Conservation (phyloP, 2,888 invertebrate species). For the Mythimna vitellina region DNA sequence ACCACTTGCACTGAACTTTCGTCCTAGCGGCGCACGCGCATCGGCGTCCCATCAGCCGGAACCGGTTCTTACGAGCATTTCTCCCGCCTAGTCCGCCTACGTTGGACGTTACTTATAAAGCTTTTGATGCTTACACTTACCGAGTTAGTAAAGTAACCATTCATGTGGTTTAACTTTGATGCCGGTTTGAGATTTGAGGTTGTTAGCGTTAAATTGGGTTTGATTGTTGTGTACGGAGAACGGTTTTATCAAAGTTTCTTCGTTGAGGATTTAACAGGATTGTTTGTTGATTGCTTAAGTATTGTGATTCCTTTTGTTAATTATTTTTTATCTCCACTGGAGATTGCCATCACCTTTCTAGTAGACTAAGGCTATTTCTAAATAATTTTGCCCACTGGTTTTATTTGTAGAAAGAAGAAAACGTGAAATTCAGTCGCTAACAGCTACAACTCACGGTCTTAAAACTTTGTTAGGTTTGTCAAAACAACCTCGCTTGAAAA, state of each 20-base stretch:
- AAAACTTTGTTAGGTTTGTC: background rate
- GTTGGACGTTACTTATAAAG: conserved; percentile 63
- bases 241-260: conserved; percentile 20
- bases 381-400: too few species aligned
- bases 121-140: conserved; percentile 54
- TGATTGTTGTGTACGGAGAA: conserved; percentile 34
- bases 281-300: conserved; percentile 1
- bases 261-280: conserved; percentile 12
- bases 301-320: background rate
- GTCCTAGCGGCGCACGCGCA: conserved; percentile 64
- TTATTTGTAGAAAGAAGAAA: background rate
- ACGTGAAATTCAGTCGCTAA: background rate
- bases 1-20: conserved; percentile 63
- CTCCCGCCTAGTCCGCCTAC: conserved; percentile 73
- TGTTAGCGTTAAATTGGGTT: conserved; percentile 36
- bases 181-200: conserved; percentile 34
- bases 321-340: background rate
- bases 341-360: background rate
- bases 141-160: conserved; percentile 30
- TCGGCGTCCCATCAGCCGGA: conserved; percentile 60
- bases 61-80: conserved; percentile 75
- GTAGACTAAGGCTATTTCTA: too few species aligned
- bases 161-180: conserved; percentile 52
- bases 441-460: background rate
- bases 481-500: background rate